Evolutionary conservation across 2,113 vertebrate species (phyloP).

Genomic region (Carollia perspicillata): DNA sequence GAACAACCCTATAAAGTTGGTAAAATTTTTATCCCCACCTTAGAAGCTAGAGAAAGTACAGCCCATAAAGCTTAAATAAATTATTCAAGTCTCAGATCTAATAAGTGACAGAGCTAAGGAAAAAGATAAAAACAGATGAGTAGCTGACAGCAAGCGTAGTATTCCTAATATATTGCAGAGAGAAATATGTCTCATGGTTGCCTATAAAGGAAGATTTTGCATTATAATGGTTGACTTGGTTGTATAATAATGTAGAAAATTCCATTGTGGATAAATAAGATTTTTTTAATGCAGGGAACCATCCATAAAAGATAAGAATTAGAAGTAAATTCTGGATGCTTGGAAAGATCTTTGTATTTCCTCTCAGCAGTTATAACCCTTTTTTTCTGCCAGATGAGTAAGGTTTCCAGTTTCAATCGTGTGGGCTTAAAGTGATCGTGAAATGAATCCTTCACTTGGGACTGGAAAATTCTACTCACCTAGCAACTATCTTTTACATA

Average conservation of each 20-base stretch:
- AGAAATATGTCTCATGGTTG: background rate
- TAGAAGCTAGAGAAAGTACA: background rate
- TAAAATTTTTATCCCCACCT: background rate
- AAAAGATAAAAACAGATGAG: slow-evolving; percentile 1
- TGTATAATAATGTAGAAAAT: slow-evolving; percentile 45
- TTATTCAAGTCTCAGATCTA: background rate
- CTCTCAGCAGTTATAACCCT: background rate
- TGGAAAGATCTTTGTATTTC: slow-evolving; percentile 1
- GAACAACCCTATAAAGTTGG: background rate
- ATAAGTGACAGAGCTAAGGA: background rate
- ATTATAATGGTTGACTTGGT: background rate
- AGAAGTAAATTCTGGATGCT: background rate
- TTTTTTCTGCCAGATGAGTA: slow-evolving; percentile 37
- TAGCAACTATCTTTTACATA: background rate
- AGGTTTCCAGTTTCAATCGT: slow-evolving; percentile 48
- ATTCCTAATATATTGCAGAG: background rate
- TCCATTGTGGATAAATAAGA: background rate
- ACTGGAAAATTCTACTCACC: slow-evolving; percentile 33
- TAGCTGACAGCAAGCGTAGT: background rate
- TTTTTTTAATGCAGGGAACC: background rate
- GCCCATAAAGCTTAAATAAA: background rate
- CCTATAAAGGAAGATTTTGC: background rate
- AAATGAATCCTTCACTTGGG: slow-evolving; percentile 35
- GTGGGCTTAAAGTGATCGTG: slow-evolving; percentile 23
- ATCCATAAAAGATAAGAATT: background rate